These are phyloP conservation scores for Coryphaenoides rupestris DNA, from an alignment of 2,113 vertebrate species.

Conservation along the genomic window DNA sequence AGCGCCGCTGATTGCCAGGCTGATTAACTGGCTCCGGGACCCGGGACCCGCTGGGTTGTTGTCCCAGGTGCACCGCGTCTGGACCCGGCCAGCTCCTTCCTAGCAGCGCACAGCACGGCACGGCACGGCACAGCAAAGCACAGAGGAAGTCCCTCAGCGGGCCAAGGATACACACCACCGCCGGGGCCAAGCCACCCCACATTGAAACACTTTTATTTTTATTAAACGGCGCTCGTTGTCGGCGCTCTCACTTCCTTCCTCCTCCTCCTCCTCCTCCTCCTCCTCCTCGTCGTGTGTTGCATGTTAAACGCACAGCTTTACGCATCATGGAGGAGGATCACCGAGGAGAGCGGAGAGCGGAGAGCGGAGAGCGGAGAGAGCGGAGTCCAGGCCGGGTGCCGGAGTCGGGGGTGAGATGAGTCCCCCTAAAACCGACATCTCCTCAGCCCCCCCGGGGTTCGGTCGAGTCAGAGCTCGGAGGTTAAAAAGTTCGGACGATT, in stretches of 20 bases:
- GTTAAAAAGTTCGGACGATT: constrained; percentile 41
- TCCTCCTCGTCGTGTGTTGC: constrained; percentile 41
- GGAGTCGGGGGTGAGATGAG: constrained; percentile 31
- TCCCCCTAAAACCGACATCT: too few species aligned
- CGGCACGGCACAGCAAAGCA: constrained; percentile 67
- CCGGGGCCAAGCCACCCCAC: constrained; percentile 56
- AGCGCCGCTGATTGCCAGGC: constrained; percentile 65
- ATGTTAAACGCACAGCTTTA: constrained; percentile 62
- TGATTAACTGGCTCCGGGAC: constrained; percentile 72
- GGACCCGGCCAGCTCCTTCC: too few species aligned
- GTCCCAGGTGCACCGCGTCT: constrained; percentile 78
- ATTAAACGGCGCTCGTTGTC: constrained; percentile 5
- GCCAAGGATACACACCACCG: constrained; percentile 47
- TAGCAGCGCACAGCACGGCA: too few species aligned
- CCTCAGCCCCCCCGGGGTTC: too few species aligned
- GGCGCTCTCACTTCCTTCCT: constrained; percentile 56
- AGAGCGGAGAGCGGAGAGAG: constrained; percentile 39
- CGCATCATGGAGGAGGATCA: constrained; percentile 50
- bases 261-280: neutral
- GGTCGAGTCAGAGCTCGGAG: constrained; percentile 27
- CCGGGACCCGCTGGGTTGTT: too few species aligned
- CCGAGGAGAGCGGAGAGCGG: constrained; percentile 33
- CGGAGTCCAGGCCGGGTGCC: constrained; percentile 3
- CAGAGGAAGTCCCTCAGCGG: constrained; percentile 70
- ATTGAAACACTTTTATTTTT: constrained; percentile 64